These are phyloP conservation scores for Drosophila niveifrons DNA, from an alignment of 2,888 invertebrate species.

Conservation along the genomic window DNA sequence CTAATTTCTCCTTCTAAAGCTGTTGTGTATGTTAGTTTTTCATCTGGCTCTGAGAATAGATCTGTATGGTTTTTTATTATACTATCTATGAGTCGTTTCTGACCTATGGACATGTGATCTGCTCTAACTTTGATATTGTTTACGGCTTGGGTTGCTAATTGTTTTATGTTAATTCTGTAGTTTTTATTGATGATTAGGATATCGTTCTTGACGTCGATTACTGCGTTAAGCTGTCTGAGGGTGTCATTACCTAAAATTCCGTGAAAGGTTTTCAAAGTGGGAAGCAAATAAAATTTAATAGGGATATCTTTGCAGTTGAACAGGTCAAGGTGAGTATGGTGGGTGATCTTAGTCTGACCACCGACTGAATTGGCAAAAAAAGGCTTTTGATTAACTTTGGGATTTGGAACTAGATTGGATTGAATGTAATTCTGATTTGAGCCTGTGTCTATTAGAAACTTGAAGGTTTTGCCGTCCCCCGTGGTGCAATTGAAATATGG, in stretches of 20 bases:
- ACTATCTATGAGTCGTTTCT: not conserved
- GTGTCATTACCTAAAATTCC: slow-evolving; percentile 16
- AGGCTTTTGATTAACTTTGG: not conserved
- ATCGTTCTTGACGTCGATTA: slow-evolving; percentile 17
- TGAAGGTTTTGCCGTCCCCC: not conserved
- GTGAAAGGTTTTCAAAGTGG: slow-evolving; percentile 13
- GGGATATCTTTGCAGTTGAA: not conserved
- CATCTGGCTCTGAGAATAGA: slow-evolving; percentile 3
- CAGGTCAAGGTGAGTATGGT: slow-evolving; percentile 1
- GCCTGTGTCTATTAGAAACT: slow-evolving; percentile 14
- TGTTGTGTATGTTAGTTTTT: slow-evolving; percentile 13
- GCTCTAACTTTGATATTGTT: not conserved
- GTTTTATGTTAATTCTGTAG: slow-evolving; percentile 12
- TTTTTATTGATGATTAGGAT: slow-evolving; percentile 14
- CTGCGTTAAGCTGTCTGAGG: slow-evolving; percentile 4
- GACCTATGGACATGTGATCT: slow-evolving; percentile 2
- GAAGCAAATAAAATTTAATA: slow-evolving; percentile 16
- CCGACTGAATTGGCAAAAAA: slow-evolving; percentile 10
- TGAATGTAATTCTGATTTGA: slow-evolving; percentile 13
- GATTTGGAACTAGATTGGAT: not conserved
- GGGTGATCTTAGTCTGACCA: slow-evolving; percentile 5
- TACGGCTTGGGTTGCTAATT: slow-evolving; percentile 11
- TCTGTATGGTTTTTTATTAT: not conserved
- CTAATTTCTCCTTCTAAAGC: not conserved
- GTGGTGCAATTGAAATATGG: slow-evolving; percentile 3